Conservation (phyloP, 2,797 vertebrate species). For the Sebastes iracundus region DNA sequence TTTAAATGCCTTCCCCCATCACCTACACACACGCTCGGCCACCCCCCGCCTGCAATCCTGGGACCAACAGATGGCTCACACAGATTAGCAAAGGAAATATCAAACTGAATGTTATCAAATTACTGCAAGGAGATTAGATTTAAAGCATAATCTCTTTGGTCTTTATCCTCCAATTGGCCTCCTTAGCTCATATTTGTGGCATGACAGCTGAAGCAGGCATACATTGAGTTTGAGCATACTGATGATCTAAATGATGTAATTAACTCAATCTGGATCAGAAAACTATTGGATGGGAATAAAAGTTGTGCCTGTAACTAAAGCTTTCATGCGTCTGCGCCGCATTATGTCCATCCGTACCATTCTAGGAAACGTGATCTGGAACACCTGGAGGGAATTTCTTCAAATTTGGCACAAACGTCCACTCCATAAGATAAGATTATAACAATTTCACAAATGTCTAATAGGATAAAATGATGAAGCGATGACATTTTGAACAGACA, state of each 20-base stretch:
- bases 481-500: too few relatives aligned
- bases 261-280: slow-evolving; percentile 18
- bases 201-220: slow-evolving; percentile 37
- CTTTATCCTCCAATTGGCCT: slow-evolving; percentile 58
- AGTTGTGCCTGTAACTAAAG: not conserved
- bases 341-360: too few relatives aligned
- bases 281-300: slow-evolving; percentile 2
- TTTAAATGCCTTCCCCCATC: slow-evolving; percentile 27
- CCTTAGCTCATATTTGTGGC: slow-evolving; percentile 36
- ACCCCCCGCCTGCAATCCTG: slow-evolving; percentile 10
- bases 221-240: slow-evolving; percentile 6
- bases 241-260: slow-evolving; percentile 23
- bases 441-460: too few relatives aligned
- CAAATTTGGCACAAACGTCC: too few relatives aligned
- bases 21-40: slow-evolving; percentile 25
- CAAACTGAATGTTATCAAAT: slow-evolving; percentile 75
- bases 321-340: not conserved
- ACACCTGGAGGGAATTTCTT: too few relatives aligned
- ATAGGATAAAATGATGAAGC: too few relatives aligned
- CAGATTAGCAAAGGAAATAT: slow-evolving; percentile 80
- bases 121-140: slow-evolving; percentile 72
- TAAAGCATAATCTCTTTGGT: slow-evolving; percentile 69
- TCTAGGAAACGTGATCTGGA: too few relatives aligned
- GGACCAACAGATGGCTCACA: slow-evolving; percentile 77
- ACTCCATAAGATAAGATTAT: too few relatives aligned